Evolutionary conservation across 2,797 vertebrate species (phyloP).

Genomic region (Betta splendens): DNA sequence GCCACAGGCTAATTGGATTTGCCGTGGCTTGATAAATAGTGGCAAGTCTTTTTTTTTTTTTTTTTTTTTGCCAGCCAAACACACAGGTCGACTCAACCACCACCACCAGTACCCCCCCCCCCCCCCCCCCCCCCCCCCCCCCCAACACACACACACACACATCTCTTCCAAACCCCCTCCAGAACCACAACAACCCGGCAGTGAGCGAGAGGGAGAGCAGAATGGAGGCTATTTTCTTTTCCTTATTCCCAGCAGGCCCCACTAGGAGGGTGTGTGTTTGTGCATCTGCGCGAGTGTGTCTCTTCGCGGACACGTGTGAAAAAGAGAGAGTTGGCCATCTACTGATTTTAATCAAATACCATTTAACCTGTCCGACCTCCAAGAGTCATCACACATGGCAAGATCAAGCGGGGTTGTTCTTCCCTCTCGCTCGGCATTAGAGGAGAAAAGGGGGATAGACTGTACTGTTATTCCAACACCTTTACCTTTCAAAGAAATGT

Average conservation of each 20-base stretch:
- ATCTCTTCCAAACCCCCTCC: conserved; percentile 48
- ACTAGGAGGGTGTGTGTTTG: conserved; percentile 54
- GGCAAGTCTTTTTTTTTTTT: conserved; percentile 84
- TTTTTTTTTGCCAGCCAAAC: conserved; percentile 81
- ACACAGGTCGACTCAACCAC: conserved; percentile 66
- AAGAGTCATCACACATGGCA: conserved; percentile 80
- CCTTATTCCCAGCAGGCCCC: conserved; percentile 77
- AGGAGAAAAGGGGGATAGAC: conserved; percentile 64
- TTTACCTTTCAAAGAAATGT: conserved; percentile 52
- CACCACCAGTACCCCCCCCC: conserved; percentile 10
- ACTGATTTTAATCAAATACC: conserved; percentile 90
- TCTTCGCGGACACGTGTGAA: conserved; percentile 47
- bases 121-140: not conserved
- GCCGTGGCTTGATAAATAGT: conserved; percentile 94
- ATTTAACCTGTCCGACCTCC: conserved; percentile 86
- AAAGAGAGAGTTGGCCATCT: conserved; percentile 80
- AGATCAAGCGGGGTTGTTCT: conserved; percentile 75
- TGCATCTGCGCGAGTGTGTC: conserved; percentile 30
- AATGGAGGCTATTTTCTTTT: conserved; percentile 80
- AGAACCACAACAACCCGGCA: conserved; percentile 63
- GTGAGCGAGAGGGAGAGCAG: conserved; percentile 41
- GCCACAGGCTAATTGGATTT: conserved; percentile 99
- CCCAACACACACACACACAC: too few species aligned
- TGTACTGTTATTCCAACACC: conserved; percentile 68
- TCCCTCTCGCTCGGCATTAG: conserved; percentile 68